Percentiles rank a stretch among this genome's conserved stretches.
Conservation (phyloP, 2,797 vertebrate genomes). For the Eptatretus atami region DNA sequence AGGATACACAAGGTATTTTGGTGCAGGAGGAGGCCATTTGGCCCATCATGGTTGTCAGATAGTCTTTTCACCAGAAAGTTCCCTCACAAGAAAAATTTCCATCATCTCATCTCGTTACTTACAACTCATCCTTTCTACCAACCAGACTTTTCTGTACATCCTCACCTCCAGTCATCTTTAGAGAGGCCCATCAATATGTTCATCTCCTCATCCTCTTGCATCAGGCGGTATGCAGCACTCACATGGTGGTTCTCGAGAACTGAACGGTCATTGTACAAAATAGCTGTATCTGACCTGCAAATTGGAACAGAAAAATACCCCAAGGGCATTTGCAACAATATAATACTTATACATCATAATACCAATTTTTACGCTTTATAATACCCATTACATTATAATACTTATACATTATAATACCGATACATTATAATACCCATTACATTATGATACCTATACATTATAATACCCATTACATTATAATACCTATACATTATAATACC, state of each 20-base stretch:
- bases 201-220: conserved; percentile 84
- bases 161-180: conserved; percentile 92
- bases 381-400: not conserved
- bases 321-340: not conserved
- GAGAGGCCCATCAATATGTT: conserved; percentile 67
- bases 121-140: too few relatives aligned
- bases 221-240: conserved; percentile 71
- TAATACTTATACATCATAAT: not conserved
- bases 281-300: conserved; percentile 60
- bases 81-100: too few relatives aligned
- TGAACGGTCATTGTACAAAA: conserved; percentile 82
- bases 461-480: not conserved
- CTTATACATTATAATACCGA: not conserved
- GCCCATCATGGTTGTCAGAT: too few relatives aligned
- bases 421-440: not conserved
- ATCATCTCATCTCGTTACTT: too few relatives aligned
- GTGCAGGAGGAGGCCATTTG: too few relatives aligned
- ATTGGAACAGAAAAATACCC: not conserved
- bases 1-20: too few relatives aligned
- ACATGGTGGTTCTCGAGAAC: conserved; percentile 92
- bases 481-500: not conserved
- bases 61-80: too few relatives aligned
- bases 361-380: not conserved
- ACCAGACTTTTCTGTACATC: too few relatives aligned
- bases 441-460: not conserved